Evolutionary conservation across 2,113 vertebrate species (phyloP).

Genomic region (Orycteropus afer): DNA sequence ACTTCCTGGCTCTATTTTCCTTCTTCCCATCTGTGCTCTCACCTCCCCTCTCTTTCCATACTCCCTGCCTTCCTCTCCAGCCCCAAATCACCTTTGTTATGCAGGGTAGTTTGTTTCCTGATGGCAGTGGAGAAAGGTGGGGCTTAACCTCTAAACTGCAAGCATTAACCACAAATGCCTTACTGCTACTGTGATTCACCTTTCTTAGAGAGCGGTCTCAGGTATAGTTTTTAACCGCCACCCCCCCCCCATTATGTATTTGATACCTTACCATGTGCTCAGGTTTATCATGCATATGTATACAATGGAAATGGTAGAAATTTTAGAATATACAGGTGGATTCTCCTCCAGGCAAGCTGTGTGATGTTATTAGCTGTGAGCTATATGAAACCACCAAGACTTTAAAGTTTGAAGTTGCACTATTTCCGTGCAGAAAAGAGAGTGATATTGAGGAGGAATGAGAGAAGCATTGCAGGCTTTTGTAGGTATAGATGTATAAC

Average conservation of each 20-base stretch:
- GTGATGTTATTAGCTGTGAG: constrained; percentile 52
- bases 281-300: constrained; percentile 74
- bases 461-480: constrained; percentile 42
- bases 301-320: constrained; percentile 59
- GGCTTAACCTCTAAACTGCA: not conserved
- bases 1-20: not conserved
- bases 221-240: constrained; percentile 34
- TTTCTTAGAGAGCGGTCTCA: constrained; percentile 34
- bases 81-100: not conserved
- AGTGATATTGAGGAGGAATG: constrained; percentile 40
- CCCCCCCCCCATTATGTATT: not conserved
- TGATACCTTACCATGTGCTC: constrained; percentile 45
- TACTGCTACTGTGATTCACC: not conserved
- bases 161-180: not conserved
- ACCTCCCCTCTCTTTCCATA: not conserved
- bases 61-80: not conserved
- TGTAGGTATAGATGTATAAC: constrained; percentile 26
- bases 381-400: constrained; percentile 62
- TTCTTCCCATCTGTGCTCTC: not conserved
- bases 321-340: constrained; percentile 74
- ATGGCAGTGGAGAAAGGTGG: not conserved
- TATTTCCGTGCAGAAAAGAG: constrained; percentile 48
- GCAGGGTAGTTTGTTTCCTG: not conserved
- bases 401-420: constrained; percentile 50
- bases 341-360: constrained; percentile 68